Evolutionary conservation across 2,113 vertebrate genomes (phyloP).

Genomic region (Phaethon lepturus): DNA sequence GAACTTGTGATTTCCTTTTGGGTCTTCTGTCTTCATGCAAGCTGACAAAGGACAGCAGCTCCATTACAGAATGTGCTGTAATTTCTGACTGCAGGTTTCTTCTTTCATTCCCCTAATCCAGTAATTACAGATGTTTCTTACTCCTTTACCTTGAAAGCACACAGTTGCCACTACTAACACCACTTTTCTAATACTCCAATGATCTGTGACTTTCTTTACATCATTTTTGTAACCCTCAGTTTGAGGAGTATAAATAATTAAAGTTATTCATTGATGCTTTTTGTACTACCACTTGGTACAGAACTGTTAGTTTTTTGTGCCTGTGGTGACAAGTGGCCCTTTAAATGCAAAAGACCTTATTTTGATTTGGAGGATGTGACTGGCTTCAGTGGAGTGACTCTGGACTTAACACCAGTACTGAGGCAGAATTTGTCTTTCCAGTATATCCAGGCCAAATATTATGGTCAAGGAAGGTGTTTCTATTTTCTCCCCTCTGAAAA

Average conservation of each 20-base stretch:
- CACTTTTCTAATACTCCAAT: background rate
- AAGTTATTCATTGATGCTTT: background rate
- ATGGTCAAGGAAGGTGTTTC: background rate
- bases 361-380: background rate
- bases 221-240: background rate
- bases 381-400: background rate
- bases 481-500: background rate
- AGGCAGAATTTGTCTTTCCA: background rate
- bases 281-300: background rate
- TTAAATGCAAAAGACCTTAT: background rate
- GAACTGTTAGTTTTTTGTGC: background rate
- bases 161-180: background rate
- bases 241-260: conserved; percentile 16
- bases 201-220: conserved; percentile 7
- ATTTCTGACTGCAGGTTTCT: conserved; percentile 46
- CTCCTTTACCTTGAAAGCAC: conserved; percentile 1
- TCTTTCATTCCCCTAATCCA: conserved; percentile 50
- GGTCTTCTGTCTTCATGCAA: background rate
- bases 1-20: conserved; percentile 41
- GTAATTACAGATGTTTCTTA: conserved; percentile 52
- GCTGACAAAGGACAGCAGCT: background rate
- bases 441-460: background rate
- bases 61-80: conserved; percentile 9
- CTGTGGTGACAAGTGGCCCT: background rate
- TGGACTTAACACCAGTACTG: background rate